Conservation (phyloP, 2,888 invertebrate species). For the Dromius quadrimaculatus region DNA sequence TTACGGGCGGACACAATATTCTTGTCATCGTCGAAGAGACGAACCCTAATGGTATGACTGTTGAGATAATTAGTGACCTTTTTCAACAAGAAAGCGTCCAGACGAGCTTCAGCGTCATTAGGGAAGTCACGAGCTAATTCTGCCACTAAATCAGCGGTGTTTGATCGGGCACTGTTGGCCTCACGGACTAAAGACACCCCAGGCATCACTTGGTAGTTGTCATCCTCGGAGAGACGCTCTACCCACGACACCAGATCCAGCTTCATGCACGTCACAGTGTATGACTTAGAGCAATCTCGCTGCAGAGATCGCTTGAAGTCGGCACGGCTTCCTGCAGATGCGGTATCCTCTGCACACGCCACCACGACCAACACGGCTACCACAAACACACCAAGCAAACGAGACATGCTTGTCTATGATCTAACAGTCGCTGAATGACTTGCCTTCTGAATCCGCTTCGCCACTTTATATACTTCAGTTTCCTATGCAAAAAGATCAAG, state of each 20-base stretch:
- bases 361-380: conserved; percentile 52
- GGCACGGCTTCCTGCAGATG: conserved; percentile 57
- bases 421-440: conserved; percentile 53
- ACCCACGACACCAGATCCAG: conserved; percentile 82
- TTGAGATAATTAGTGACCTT: conserved; percentile 79
- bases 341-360: conserved; percentile 48
- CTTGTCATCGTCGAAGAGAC: conserved; percentile 74
- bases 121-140: conserved; percentile 82
- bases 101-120: conserved; percentile 79
- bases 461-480: conserved; percentile 55
- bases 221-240: conserved; percentile 78
- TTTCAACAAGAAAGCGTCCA: conserved; percentile 81
- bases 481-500: conserved; percentile 56
- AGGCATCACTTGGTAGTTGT: conserved; percentile 77
- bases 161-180: conserved; percentile 66
- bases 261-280: conserved; percentile 82
- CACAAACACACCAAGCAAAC: conserved; percentile 51
- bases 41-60: conserved; percentile 79
- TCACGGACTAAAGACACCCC: conserved; percentile 82
- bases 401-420: conserved; percentile 50
- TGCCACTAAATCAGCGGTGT: conserved; percentile 77
- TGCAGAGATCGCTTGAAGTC: conserved; percentile 64
- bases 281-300: conserved; percentile 70
- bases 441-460: conserved; percentile 33
- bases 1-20: conserved; percentile 71